Evolutionary conservation across 1,140 invertebrate genomes (phyloP), one percentile per base, ranked within the genome.

Genomic region (Apis laboriosa): DNA sequence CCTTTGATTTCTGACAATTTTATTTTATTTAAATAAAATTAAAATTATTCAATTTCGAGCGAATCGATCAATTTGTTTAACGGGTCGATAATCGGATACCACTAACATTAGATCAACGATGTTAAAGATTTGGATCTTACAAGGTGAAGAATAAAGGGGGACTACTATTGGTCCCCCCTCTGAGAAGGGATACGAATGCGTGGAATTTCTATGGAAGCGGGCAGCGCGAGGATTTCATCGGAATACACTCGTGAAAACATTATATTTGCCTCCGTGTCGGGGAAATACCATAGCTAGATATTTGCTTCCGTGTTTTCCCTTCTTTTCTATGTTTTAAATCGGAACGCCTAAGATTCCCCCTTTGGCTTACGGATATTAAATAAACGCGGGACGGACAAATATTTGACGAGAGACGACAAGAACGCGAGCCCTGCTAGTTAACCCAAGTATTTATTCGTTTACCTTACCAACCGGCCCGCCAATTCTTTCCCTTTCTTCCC

Each of bases 221-320:
- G 19, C 24, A 61, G 56, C n/a, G 53, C 66, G n/a, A n/a, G 12
- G 11, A 43, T 58, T 72, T 58, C 12, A 49, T 74, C 56, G 28
- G 28, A 60, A 74, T 74, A 60, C 72, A 60, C 34, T 53, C 19
- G 21, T 28, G 34, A 28, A 78, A 77, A 84, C 67, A 77, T 83
- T 67, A 85, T 78, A 84, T 84, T 84, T 64, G 19, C 64, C 28
- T 74, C n/a, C 60, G 66, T 12, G 9, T 21, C 9, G 63, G 34
- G 72, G 19, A n/a, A 43, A 55, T 49, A 66, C 74, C 21, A 56
- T 49, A 21, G 66, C 55, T 9, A 9, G 63, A 79, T 79, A 79
- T 79, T 79, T 70, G 63, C 61, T 63, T 73, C 60, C 34, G 17
- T 49, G 28, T 55, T 56, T 21, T 67, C 51, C 53, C 24, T 55